Evolutionary conservation across 1,140 invertebrate genomes (phyloP), one percentile per base, ranked within the genome.

Genomic region (Pseudomyrmex sp.): DNA sequence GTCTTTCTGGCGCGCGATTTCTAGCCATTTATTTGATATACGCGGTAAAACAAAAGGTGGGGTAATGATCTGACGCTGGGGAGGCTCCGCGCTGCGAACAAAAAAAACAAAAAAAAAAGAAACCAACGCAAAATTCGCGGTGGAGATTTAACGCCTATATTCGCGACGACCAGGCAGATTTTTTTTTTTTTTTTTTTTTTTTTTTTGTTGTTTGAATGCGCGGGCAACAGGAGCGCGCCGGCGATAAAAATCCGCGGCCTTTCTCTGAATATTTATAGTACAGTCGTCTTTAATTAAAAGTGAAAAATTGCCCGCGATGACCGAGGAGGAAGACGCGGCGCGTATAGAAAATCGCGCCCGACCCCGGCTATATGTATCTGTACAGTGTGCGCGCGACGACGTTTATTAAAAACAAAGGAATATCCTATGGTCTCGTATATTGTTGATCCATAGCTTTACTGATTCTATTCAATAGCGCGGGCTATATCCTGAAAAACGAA

Each of bases 251-350:
- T 70, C 48, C 54, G 2, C 56, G 35, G 35, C 5, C 58, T 52
- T 72, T 61, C 9, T 50, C 59, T 35, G 52, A 48, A 12, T 74
- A 82, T 82, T 82, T 82, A 82, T 75, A 56, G 70, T 18, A 61
- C 26, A 12, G 20, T 18, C 18, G 8, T 18, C 44, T 76, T 82
- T 85, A 83, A 85, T 86, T 85, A 83, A 87, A 35, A 80, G 72
- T 74, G 68, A 73, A 65, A 68, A 77, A 65, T 83, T 70, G 18
- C 20, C 12, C 8, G 62, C 48, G 18, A 15, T 8, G 8, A 52
- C 2, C 9, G 13, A 52, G 12, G 58, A 58, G 50, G 20, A 79
- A n/a, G 3, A 56, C 18, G 15, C 18, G 20, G 44, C 65, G 69
- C 26, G 35, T 12, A 20, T 35, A 35, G 20, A 68, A 13, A 70